Percentiles rank a stretch among this genome's conserved stretches.
These are phyloP conservation scores for Buceros bicornis DNA, from an alignment of 2,797 vertebrate genomes.

Conservation along the genomic window DNA sequence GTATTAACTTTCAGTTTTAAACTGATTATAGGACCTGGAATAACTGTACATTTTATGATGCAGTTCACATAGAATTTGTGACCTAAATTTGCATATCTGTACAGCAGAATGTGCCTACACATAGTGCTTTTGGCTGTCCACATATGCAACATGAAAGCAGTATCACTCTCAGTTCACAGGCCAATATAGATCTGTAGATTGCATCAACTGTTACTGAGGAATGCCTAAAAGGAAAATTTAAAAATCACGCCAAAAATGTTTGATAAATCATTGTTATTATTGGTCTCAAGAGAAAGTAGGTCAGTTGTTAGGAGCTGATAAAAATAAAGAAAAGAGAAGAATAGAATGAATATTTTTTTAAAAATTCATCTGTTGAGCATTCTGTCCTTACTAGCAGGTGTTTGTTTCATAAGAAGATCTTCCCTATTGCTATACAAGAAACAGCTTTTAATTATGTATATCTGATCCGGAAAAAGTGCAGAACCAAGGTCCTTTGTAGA, in stretches of 20 bases:
- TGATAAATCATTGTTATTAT: neutral
- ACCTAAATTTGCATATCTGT: neutral
- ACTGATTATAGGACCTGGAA: conserved; percentile 59
- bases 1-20: conserved; percentile 79
- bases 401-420: neutral
- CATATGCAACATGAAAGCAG: neutral
- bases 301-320: neutral
- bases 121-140: neutral
- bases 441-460: conserved; percentile 9
- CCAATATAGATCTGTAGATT: neutral
- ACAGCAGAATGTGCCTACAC: neutral
- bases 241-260: neutral
- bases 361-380: neutral
- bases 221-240: neutral
- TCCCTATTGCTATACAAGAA: neutral
- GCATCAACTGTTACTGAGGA: neutral
- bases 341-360: neutral
- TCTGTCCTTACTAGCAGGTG: neutral
- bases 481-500: neutral
- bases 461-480: conserved; percentile 29
- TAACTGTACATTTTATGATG: conserved; percentile 40
- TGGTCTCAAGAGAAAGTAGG: neutral
- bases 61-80: neutral
- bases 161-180: neutral
- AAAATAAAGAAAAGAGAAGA: neutral